Base-by-base conservation (phyloP, 2,797 vertebrate genomes). In the Cercopithecus petaurista region DNA sequence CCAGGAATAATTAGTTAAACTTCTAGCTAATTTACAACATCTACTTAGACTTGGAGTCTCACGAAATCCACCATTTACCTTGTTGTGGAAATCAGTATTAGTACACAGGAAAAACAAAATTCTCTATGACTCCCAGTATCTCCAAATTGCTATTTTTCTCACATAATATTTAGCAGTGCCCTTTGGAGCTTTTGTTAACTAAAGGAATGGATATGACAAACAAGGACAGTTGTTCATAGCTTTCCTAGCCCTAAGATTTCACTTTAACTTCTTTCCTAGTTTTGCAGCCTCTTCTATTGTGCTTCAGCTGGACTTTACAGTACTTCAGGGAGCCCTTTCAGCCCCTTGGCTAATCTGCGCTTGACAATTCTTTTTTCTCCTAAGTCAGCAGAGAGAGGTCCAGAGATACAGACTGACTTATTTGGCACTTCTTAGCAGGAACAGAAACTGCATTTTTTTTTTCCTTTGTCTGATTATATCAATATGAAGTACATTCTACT, bases 21-120 rank as follows among this genome's bases (percentile, higher is more conserved):
- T 88, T 95, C 43, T 67, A 89, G 36, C 7, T 95, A 83, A 79
- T 94, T 93, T 93, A 76, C 24, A 93, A 4, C n/a, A 55, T 39
- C 7, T 87, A 46, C 26, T 86, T 79, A 94, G 91, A 13, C 55
- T 77, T 88, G 39, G 28, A 57, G 43, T 73, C 36, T 76, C 36
- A 84, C 19, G n/a, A 96, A 93, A 21, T 67, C 36, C 7, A 46
- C 43, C n/a, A 86, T 73, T 89, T 95, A n/a, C 39, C 33, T 77
- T 91, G 6, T 52, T 81, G 61, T 80, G 13, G 19, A 48, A 75
- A 14, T 92, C n/a, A 57, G 19, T 36, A 52, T 88, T 93, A 17
- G 17, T 72, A 24, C 4, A 81, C 7, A 83, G 55, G 36, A 88
- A 28, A 90, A 94, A 43, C 17, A 64, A 80, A 48, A 86, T 70